Percentiles rank a stretch among this genome's conserved stretches.
Conservation (phyloP, 2,888 invertebrate genomes). For the Mimumesa dahlbomi region DNA sequence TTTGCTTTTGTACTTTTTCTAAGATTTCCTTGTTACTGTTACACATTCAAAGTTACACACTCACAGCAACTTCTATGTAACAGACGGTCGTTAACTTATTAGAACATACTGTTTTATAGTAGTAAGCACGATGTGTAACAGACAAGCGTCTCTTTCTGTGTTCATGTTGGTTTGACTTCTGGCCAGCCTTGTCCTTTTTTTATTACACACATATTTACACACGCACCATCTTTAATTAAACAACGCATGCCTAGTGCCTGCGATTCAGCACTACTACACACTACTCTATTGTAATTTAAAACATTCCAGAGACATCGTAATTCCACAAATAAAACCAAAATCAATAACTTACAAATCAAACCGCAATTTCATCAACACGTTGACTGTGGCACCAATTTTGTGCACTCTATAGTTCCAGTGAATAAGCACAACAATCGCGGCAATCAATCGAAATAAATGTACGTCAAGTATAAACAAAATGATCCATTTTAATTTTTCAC, state of each 20-base stretch:
- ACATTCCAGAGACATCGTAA: slow-evolving; percentile 52
- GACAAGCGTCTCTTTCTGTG: slow-evolving; percentile 57
- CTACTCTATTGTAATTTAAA: slow-evolving; percentile 15
- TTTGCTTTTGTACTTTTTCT: slow-evolving; percentile 15
- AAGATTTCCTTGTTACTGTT: slow-evolving; percentile 38
- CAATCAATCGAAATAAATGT: too few relatives aligned
- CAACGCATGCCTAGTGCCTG: slow-evolving; percentile 48
- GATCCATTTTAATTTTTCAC: too few relatives aligned
- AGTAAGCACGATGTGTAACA: slow-evolving; percentile 53
- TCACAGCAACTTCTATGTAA: slow-evolving; percentile 43
- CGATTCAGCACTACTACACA: slow-evolving; percentile 41
- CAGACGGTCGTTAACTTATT: slow-evolving; percentile 28
- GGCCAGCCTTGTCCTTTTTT: slow-evolving; percentile 43
- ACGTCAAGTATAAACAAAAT: too few relatives aligned
- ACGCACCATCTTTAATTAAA: slow-evolving; percentile 40
- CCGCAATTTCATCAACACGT: neutral
- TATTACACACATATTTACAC: slow-evolving; percentile 44
- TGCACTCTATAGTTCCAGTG: too few relatives aligned
- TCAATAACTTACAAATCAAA: slow-evolving; percentile 3
- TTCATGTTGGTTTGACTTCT: slow-evolving; percentile 74
- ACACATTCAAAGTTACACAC: slow-evolving; percentile 54
- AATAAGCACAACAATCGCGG: too few relatives aligned
- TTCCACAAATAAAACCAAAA: slow-evolving; percentile 1
- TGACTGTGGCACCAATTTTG: slow-evolving; percentile 8
- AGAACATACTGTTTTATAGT: slow-evolving; percentile 14